These are phyloP conservation scores for Caretta caretta DNA, from an alignment of 2,113 vertebrate species.

Conservation along the genomic window DNA sequence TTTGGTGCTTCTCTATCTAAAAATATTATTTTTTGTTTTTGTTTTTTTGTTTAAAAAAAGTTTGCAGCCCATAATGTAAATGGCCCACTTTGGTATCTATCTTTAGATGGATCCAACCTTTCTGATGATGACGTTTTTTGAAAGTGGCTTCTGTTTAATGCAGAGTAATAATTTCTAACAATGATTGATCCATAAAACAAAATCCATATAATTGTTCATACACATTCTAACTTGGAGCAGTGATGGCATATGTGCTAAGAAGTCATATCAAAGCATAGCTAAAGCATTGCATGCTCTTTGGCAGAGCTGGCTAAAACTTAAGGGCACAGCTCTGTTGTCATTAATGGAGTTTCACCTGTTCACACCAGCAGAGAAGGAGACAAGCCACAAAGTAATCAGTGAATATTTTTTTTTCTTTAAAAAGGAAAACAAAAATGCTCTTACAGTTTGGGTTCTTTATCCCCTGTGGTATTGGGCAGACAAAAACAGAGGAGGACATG, in stretches of 20 bases:
- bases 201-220: conserved; percentile 51
- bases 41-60: conserved; percentile 51
- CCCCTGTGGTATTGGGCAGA: neutral
- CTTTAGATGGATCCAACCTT: conserved; percentile 69
- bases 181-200: conserved; percentile 61
- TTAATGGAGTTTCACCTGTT: neutral
- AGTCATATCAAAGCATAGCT: conserved; percentile 50
- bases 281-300: neutral
- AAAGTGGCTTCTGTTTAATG: conserved; percentile 64
- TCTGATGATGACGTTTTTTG: conserved; percentile 72
- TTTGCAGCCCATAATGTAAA: conserved; percentile 40
- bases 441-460: neutral
- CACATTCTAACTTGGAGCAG: conserved; percentile 32
- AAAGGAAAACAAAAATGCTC: neutral
- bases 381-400: neutral
- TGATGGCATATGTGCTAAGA: conserved; percentile 18
- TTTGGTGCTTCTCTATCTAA: conserved; percentile 38
- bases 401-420: neutral
- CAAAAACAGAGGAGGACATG: neutral
- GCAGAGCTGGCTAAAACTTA: neutral
- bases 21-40: neutral
- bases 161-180: conserved; percentile 78
- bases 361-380: neutral
- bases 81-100: conserved; percentile 41
- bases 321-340: neutral